A percentile compares a stretch with the other conserved stretches of the same genome.
Conservation (phyloP, 2,888 invertebrate genomes). For the Apamea monoglypha region DNA sequence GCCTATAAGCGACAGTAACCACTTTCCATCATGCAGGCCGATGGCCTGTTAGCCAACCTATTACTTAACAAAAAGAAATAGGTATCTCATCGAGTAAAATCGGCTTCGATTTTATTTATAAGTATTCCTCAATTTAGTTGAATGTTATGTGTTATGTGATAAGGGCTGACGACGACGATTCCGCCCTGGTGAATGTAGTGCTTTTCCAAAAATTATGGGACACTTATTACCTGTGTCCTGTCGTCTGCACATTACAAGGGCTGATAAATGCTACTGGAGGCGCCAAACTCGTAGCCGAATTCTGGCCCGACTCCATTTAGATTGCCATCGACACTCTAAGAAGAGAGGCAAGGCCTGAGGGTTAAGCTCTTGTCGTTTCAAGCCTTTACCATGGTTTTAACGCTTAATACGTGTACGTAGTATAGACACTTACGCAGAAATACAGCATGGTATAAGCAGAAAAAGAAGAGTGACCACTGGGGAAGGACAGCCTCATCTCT, state of each 20-base stretch:
- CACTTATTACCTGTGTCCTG: background rate
- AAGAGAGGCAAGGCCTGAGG: background rate
- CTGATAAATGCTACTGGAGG: background rate
- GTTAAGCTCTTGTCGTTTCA: background rate
- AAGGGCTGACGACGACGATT: too few species aligned
- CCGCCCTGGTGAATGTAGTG: background rate
- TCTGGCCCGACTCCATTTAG: background rate
- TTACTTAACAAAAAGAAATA: constrained; percentile 1
- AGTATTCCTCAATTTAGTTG: too few species aligned
- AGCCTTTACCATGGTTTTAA: background rate
- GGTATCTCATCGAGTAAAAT: background rate
- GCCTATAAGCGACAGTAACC: background rate
- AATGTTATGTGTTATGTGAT: too few species aligned
- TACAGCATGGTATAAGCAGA: constrained; percentile 96
- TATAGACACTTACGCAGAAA: constrained; percentile 93
- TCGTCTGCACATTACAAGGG: background rate
- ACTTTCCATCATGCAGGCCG: constrained; percentile 19
- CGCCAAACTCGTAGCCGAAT: background rate
- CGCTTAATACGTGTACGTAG: background rate
- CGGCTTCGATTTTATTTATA: background rate
- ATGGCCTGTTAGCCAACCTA: background rate
- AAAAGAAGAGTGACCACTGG: constrained; percentile 97
- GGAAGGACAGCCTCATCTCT: constrained; percentile 96
- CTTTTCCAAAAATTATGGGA: background rate
- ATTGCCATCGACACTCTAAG: background rate